Evolutionary conservation across 1,140 invertebrate genomes (phyloP).

Genomic region (Gryon sp.): DNA sequence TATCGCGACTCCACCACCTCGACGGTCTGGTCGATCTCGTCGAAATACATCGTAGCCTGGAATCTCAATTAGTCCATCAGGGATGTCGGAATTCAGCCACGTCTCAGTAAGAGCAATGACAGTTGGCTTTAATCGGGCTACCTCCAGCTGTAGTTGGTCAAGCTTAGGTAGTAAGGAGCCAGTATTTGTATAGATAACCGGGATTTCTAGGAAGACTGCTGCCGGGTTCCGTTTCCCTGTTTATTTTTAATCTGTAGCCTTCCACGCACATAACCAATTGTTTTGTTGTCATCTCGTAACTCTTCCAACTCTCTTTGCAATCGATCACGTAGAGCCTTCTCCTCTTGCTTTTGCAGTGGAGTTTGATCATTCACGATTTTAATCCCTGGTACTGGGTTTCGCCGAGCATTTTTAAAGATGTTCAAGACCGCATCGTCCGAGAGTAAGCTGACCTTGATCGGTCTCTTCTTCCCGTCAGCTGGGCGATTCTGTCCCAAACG

Average conservation of each 20-base stretch:
- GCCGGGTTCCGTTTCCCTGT: neutral
- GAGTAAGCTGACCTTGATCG: too few species aligned
- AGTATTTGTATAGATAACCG: constrained; percentile 5
- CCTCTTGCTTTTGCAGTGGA: too few species aligned
- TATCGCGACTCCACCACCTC: neutral
- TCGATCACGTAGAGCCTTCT: too few species aligned
- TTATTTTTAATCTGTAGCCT: neutral
- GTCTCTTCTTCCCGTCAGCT: too few species aligned
- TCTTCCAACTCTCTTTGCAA: neutral
- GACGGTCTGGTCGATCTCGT: too few species aligned
- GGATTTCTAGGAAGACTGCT: neutral
- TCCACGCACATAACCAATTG: neutral
- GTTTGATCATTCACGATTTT: too few species aligned
- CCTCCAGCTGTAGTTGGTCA: neutral
- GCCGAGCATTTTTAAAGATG: too few species aligned
- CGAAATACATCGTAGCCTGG: neutral
- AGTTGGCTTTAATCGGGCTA: neutral
- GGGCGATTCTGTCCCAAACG: too few species aligned
- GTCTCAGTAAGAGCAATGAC: neutral
- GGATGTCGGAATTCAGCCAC: neutral
- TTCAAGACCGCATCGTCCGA: too few species aligned
- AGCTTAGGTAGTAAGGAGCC: neutral
- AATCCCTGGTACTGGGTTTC: too few species aligned
- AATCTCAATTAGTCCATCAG: neutral
- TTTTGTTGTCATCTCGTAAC: neutral